Percentiles rank a stretch among this genome's conserved stretches.
Conservation (phyloP, 2,888 invertebrate genomes). For the Nemotelus pantherinus region DNA sequence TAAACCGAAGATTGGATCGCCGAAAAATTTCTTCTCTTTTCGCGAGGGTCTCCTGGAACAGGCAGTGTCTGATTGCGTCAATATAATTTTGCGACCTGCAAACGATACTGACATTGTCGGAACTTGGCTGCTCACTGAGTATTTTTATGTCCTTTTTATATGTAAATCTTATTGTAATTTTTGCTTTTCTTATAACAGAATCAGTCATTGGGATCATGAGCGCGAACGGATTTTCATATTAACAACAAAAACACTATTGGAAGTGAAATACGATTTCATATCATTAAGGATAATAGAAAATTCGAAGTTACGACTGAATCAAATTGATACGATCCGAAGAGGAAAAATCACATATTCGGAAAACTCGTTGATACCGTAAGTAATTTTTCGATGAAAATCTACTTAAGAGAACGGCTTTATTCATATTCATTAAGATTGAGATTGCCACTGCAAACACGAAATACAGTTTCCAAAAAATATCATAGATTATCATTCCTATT, state of each 20-base stretch:
- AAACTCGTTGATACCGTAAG: conserved; percentile 86
- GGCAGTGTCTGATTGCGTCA: conserved; percentile 77
- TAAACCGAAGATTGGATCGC: conserved; percentile 48
- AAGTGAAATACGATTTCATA: conserved; percentile 87
- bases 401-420: not conserved
- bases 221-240: conserved; percentile 81
- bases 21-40: conserved; percentile 71
- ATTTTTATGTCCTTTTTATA: conserved; percentile 58
- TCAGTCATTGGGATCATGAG: conserved; percentile 88
- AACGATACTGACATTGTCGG: conserved; percentile 77
- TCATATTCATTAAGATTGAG: too few species aligned
- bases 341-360: conserved; percentile 85
- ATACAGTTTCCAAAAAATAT: not conserved
- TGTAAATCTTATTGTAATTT: not conserved
- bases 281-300: conserved; percentile 78
- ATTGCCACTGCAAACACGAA: too few species aligned
- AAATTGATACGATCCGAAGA: conserved; percentile 76
- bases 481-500: not conserved
- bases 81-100: conserved; percentile 71
- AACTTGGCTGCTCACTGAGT: conserved; percentile 86
- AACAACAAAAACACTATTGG: conserved; percentile 76
- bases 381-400: conserved; percentile 54
- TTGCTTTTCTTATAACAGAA: conserved; percentile 66
- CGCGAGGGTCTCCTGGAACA: conserved; percentile 78
- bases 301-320: conserved; percentile 73